Evolutionary conservation across 1,140 invertebrate genomes (phyloP), one percentile per base, ranked within the genome.

Genomic region (Drosophila rhopaloa): DNA sequence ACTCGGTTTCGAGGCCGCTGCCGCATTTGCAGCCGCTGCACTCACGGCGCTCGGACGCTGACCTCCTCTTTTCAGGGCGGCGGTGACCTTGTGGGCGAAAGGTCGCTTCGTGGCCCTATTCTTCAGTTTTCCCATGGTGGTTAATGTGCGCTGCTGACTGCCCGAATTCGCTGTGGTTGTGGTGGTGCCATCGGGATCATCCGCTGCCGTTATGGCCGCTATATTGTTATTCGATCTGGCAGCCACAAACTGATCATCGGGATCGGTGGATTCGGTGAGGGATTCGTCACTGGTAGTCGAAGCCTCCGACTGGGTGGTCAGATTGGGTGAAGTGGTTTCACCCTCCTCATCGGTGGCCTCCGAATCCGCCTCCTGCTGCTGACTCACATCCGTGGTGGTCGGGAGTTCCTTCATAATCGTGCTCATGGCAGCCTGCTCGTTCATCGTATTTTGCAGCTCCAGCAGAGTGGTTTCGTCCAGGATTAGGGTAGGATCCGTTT

Each of bases 221-320:
- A 91, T 90, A 41, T 90, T 90, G 41, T 92, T 92, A 38, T 90
- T 90, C 6, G 91, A 91, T 40, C 91, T 73, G 6, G 91, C 90
- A 5, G 91, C 90, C 46, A 92, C 91, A 57, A 92, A 91, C 41
- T 92, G 90, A 67, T 92, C 90, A 29, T 91, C 88, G 13, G 72
- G 38, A 67, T 91, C 81, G 50, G 90, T 91, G 65, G 90, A 82
- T 56, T 89, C 86, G 32, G 90, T 91, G 0, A 89, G 53, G 0
- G 76, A 41, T 46, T 91, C 84, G 1, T 58, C 70, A 10, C 88
- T 91, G 14, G 88, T 90, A 1, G 86, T 90, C 0, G 65, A 41
- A 0, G 57, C 51, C 14, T 79, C 76, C 7, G 46, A 56, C 7
- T 74, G 62, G 0, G 78, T 84, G 8, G 66, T 89, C 4, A 76